phyloP scores from a whole-genome alignment of 2,797 vertebrate genomes.

The Scolopax rusticola region DNA sequence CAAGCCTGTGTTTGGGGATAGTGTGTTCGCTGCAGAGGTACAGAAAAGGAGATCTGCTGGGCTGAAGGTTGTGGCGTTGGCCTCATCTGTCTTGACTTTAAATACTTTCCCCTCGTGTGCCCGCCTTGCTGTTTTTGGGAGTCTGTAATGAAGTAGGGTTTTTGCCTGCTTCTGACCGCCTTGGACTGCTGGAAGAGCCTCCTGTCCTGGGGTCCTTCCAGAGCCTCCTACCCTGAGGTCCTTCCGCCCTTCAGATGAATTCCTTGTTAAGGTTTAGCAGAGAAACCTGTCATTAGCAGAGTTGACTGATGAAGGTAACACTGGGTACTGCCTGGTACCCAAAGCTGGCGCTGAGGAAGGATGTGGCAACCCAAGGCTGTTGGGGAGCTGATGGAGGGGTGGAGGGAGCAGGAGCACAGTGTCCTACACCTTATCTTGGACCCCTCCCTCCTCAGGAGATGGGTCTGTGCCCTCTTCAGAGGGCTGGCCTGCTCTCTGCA shows the following conservation, averaged over 20 bases:
- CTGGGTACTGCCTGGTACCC: not conserved
- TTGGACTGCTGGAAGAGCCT: not conserved
- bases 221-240: too few species aligned
- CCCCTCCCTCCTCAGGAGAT: not conserved
- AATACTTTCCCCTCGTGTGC: not conserved
- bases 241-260: not conserved
- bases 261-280: not conserved
- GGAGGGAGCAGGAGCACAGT: not conserved
- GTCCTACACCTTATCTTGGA: not conserved
- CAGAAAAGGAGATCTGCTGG: not conserved
- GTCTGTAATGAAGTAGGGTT: not conserved
- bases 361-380: not conserved
- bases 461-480: not conserved
- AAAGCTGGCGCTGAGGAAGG: accelerated
- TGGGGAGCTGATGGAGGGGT: not conserved
- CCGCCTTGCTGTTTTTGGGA: not conserved
- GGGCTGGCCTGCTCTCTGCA: not conserved
- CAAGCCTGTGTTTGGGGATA: not conserved
- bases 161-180: not conserved
- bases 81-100: not conserved
- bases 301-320: not conserved
- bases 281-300: not conserved
- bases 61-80: not conserved
- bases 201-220: not conserved
- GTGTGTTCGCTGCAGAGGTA: not conserved